A percentile compares a stretch with the other conserved stretches of the same genome.
These are phyloP conservation scores for Cynoglossus semilaevis DNA, from an alignment of 2,113 vertebrate genomes.

Conservation along the genomic window DNA sequence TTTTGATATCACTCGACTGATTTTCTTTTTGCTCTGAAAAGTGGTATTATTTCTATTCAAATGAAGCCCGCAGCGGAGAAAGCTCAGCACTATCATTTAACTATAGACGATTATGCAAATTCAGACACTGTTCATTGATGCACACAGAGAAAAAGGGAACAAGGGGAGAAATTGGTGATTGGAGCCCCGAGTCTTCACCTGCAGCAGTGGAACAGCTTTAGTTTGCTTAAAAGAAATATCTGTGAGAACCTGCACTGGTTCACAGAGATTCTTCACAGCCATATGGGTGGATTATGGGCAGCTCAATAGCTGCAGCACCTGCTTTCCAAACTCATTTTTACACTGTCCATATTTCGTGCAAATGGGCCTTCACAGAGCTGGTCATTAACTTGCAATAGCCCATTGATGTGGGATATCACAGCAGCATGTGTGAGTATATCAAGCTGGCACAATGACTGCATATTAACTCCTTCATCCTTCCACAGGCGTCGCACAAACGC, in stretches of 20 bases:
- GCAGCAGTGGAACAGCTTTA: conserved; percentile 33
- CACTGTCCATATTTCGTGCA: conserved; percentile 66
- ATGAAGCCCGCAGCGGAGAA: conserved; percentile 45
- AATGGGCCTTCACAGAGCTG: conserved; percentile 64
- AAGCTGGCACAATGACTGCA: conserved; percentile 55
- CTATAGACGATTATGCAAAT: conserved; percentile 65
- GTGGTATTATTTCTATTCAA: conserved; percentile 64
- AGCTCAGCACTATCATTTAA: conserved; percentile 51
- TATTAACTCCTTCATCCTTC: conserved; percentile 64
- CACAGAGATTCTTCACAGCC: conserved; percentile 56
- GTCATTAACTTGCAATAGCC: conserved; percentile 70
- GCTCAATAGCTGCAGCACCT: conserved; percentile 54
- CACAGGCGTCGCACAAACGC: conserved; percentile 29
- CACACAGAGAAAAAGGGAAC: conserved; percentile 39
- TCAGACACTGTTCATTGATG: conserved; percentile 46
- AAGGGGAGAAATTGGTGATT: conserved; percentile 28
- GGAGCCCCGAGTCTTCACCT: conserved; percentile 35
- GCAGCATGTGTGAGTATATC: conserved; percentile 58
- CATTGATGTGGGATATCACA: conserved; percentile 69
- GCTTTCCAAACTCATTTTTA: conserved; percentile 51
- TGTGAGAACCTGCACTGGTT: conserved; percentile 30
- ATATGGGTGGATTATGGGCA: conserved; percentile 54
- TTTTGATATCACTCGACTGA: conserved; percentile 36
- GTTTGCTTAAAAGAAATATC: conserved; percentile 28
- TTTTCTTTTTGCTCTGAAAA: conserved; percentile 50